Evolutionary conservation across 2,113 vertebrate species (phyloP).

Genomic region (Seriola quinqueradiata): DNA sequence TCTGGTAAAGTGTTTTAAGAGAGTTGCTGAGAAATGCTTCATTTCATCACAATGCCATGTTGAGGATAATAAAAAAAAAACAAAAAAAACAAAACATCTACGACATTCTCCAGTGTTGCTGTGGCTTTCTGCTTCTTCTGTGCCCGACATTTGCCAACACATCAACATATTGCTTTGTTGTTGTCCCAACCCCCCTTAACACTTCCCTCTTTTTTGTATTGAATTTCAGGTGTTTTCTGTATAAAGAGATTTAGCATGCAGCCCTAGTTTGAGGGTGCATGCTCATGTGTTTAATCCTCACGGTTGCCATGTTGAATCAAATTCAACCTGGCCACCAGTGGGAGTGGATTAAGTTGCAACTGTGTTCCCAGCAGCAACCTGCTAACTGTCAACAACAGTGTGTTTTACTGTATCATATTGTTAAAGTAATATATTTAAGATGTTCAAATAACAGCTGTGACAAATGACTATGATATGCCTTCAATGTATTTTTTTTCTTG

Average conservation of each 20-base stretch:
- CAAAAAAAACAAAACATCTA: conserved; percentile 7
- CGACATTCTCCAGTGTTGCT: conserved; percentile 92
- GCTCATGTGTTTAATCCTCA: conserved; percentile 83
- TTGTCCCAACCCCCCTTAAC: not conserved
- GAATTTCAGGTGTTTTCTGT: conserved; percentile 82
- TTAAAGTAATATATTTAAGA: conserved; percentile 73
- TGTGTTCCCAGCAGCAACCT: conserved; percentile 46
- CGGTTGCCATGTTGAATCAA: conserved; percentile 52
- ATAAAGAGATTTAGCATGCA: conserved; percentile 88
- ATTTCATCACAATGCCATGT: conserved; percentile 42
- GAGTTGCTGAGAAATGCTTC: conserved; percentile 36
- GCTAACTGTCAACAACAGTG: conserved; percentile 65
- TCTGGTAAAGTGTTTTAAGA: conserved; percentile 55
- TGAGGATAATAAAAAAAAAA: conserved; percentile 9
- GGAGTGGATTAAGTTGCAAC: conserved; percentile 27
- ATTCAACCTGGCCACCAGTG: conserved; percentile 35
- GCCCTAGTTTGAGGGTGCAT: conserved; percentile 87
- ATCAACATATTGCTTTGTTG: conserved; percentile 40
- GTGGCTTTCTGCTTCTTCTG: conserved; percentile 81
- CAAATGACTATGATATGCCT: conserved; percentile 75
- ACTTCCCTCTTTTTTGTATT: conserved; percentile 48
- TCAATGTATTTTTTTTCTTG: conserved; percentile 77
- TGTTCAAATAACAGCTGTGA: conserved; percentile 72
- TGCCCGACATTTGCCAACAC: conserved; percentile 64
- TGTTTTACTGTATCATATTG: conserved; percentile 74